These are phyloP conservation scores for Drosophila simulans DNA, from an alignment of 1,140 invertebrate species.

Conservation along the genomic window DNA sequence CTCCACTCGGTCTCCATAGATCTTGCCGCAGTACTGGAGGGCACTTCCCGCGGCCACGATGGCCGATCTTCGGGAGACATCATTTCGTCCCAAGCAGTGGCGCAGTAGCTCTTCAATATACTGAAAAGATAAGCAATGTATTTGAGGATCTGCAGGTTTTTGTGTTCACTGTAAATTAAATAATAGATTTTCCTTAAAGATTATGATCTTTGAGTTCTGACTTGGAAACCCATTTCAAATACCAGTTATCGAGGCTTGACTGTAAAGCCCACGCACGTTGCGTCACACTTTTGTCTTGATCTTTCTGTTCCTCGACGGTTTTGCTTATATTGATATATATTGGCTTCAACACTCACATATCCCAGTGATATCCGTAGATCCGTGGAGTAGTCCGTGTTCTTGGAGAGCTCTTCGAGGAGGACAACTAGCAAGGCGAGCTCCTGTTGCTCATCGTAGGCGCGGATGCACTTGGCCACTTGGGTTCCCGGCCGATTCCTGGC, in stretches of 20 bases:
- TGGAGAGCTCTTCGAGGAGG: conserved; percentile 71
- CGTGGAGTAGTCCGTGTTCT: conserved; percentile 68
- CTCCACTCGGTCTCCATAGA: conserved; percentile 66
- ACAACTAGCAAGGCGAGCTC: conserved; percentile 43
- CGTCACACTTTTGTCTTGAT: no score
- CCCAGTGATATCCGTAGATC: conserved; percentile 62
- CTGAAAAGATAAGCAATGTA: conserved; percentile 13
- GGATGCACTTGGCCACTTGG: conserved; percentile 66
- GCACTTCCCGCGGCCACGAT: conserved; percentile 48
- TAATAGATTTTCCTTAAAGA: no score
- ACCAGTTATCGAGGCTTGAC: no score
- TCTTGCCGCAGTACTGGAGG: conserved; percentile 53
- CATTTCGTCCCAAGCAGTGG: background rate
- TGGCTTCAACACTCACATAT: conserved; percentile 59
- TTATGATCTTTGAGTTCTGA: no score
- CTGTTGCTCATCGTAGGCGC: conserved; percentile 48
- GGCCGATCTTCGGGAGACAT: conserved; percentile 40
- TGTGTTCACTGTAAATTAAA: no score
- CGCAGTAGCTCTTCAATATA: conserved; percentile 55
- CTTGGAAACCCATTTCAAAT: no score
- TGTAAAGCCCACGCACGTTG: no score
- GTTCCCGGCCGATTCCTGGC: conserved; percentile 65
- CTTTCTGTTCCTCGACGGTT: no score
- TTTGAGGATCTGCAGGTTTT: background rate
- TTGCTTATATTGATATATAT: background rate